These are phyloP conservation scores for Drosophila meridiana DNA, from an alignment of 2,888 invertebrate genomes.

Conservation along the genomic window DNA sequence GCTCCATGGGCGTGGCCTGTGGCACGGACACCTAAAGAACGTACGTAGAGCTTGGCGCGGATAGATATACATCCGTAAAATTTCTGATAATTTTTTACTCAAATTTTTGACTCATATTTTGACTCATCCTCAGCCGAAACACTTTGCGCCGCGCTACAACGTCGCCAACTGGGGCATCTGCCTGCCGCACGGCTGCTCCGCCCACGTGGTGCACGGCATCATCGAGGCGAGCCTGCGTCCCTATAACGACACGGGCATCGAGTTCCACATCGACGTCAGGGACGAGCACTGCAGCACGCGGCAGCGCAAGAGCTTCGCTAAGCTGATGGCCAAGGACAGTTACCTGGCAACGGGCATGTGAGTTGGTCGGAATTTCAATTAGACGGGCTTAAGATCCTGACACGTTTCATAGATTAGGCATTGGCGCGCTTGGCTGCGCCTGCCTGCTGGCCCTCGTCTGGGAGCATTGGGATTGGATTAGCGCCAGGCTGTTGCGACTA, in stretches of 20 bases:
- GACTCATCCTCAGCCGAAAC: constrained; percentile 87
- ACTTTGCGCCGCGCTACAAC: constrained; percentile 90
- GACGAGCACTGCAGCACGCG: constrained; percentile 87
- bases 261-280: constrained; percentile 87
- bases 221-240: constrained; percentile 87
- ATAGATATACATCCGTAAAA: too few species aligned
- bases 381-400: background rate
- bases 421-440: constrained; percentile 29
- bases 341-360: constrained; percentile 86
- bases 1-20: constrained; percentile 88
- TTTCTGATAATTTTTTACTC: too few species aligned
- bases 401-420: constrained; percentile 30
- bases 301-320: constrained; percentile 78
- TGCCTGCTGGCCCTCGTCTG: constrained; percentile 42
- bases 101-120: too few species aligned
- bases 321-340: constrained; percentile 78
- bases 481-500: constrained; percentile 22
- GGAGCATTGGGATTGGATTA: constrained; percentile 57
- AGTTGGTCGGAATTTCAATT: constrained; percentile 64
- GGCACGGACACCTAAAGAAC: constrained; percentile 88
- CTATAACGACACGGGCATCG: constrained; percentile 87
- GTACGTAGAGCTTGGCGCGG: constrained; percentile 68
- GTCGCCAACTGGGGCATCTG: constrained; percentile 90
- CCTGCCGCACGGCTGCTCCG: constrained; percentile 88
- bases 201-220: constrained; percentile 86